Evolutionary conservation across 2,888 invertebrate genomes (phyloP).

Genomic region (Melieria crassipennis): DNA sequence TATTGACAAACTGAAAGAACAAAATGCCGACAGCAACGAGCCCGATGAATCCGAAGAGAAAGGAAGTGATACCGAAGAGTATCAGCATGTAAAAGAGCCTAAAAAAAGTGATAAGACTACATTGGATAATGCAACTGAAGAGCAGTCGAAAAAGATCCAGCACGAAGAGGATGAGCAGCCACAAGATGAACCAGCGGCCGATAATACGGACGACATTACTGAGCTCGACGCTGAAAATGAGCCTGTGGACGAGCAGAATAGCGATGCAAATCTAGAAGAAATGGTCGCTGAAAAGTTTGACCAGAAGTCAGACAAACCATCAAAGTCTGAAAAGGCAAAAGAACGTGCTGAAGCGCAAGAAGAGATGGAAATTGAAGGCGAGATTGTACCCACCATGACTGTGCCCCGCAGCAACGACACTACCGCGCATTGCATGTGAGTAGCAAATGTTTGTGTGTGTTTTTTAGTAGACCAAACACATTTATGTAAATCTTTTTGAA

Average conservation of each 20-base stretch:
- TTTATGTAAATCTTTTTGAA: neutral
- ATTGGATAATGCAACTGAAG: conserved; percentile 81
- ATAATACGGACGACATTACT: conserved; percentile 65
- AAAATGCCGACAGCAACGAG: conserved; percentile 65
- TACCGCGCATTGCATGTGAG: conserved; percentile 78
- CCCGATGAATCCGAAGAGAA: conserved; percentile 64
- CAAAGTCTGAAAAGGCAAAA: conserved; percentile 65
- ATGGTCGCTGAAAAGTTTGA: conserved; percentile 68
- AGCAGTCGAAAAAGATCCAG: conserved; percentile 75
- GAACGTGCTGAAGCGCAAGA: conserved; percentile 65
- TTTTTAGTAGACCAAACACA: neutral
- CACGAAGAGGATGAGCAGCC: conserved; percentile 72
- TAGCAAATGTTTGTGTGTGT: conserved; percentile 22
- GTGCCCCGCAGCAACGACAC: conserved; percentile 78
- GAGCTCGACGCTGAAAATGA: conserved; percentile 65
- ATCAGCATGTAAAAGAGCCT: conserved; percentile 86
- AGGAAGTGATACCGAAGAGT: conserved; percentile 73
- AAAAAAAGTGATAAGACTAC: conserved; percentile 78
- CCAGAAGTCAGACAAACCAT: conserved; percentile 60
- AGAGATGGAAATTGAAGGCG: conserved; percentile 79
- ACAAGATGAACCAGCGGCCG: conserved; percentile 68
- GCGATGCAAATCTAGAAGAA: conserved; percentile 50
- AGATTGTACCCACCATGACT: conserved; percentile 72
- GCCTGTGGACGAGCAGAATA: conserved; percentile 55
- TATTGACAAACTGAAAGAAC: conserved; percentile 66